phyloP scores from a whole-genome alignment of 2,888 invertebrate genomes.

The Neria commutata region DNA sequence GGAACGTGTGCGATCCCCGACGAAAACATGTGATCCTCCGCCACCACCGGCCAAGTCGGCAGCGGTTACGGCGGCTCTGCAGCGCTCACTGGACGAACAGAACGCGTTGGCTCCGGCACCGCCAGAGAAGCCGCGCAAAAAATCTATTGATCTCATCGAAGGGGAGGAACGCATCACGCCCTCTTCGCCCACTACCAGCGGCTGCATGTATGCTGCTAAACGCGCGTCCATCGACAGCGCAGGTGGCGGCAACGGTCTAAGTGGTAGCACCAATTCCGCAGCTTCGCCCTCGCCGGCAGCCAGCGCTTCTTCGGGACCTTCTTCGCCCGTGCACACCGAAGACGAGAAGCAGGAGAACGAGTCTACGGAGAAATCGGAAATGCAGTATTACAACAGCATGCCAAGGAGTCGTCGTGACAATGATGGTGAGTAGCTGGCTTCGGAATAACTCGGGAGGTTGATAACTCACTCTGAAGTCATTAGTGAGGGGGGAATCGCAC shows the following conservation, averaged over 20 bases:
- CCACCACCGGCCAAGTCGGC: constrained; percentile 56
- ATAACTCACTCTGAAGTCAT: too few species aligned
- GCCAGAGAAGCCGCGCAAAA: constrained; percentile 58
- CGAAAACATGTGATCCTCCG: constrained; percentile 50
- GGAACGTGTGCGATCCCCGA: constrained; percentile 56
- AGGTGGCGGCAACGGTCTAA: constrained; percentile 36
- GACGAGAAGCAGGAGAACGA: constrained; percentile 67
- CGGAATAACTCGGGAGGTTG: too few species aligned
- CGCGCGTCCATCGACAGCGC: constrained; percentile 53
- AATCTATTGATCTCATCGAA: constrained; percentile 58
- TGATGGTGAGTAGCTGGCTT: constrained; percentile 53
- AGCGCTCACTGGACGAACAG: constrained; percentile 46
- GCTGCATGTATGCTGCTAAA: constrained; percentile 41
- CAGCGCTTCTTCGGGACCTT: constrained; percentile 60
- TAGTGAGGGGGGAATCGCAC: too few species aligned
- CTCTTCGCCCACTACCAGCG: constrained; percentile 39
- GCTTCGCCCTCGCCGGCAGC: constrained; percentile 56
- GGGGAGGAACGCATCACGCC: constrained; percentile 37
- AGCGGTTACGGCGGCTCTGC: constrained; percentile 52
- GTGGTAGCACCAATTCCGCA: constrained; percentile 48
- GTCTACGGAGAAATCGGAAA: constrained; percentile 64
- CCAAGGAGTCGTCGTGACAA: constrained; percentile 49
- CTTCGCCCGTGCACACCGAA: constrained; percentile 62
- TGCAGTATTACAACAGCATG: constrained; percentile 49
- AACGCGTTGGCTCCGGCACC: constrained; percentile 44